phyloP scores from a whole-genome alignment of 2,113 vertebrate species.

The Danionella cerebrum region DNA sequence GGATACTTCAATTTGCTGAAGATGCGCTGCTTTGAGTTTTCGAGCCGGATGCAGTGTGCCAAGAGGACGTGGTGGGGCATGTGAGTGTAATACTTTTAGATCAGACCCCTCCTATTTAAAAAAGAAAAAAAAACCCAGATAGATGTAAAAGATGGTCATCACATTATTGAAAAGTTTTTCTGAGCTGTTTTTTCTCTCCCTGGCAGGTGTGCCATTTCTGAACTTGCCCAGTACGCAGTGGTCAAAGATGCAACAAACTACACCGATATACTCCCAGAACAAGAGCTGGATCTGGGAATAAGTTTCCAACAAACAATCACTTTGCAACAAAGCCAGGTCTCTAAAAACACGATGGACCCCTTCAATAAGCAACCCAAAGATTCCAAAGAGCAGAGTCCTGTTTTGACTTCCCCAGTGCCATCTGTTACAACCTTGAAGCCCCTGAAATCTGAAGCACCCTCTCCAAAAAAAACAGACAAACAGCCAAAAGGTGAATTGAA shows the following conservation, averaged over 20 bases:
- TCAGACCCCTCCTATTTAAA: no score
- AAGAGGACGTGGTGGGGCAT: constrained; percentile 65
- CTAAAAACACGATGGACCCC: neutral
- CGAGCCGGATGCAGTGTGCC: constrained; percentile 63
- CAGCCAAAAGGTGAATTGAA: constrained; percentile 37
- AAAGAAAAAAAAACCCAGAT: neutral
- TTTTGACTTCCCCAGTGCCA: neutral
- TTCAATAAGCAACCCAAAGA: neutral
- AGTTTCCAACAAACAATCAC: constrained; percentile 9
- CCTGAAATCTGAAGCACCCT: neutral
- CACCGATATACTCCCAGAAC: constrained; percentile 21
- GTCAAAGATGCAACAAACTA: constrained; percentile 47
- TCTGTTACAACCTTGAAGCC: neutral
- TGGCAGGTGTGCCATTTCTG: constrained; percentile 54
- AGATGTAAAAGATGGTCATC: neutral
- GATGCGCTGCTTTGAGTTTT: constrained; percentile 76
- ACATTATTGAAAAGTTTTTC: neutral
- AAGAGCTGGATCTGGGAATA: constrained; percentile 7
- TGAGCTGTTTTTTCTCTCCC: neutral
- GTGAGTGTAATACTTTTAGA: constrained; percentile 45
- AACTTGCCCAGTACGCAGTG: constrained; percentile 51
- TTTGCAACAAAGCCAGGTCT: neutral
- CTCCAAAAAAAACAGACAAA: neutral
- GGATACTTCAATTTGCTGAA: constrained; percentile 80
- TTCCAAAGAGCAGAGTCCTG: neutral